Conservation (phyloP, 2,797 vertebrate genomes). For the Gila robusta region DNA sequence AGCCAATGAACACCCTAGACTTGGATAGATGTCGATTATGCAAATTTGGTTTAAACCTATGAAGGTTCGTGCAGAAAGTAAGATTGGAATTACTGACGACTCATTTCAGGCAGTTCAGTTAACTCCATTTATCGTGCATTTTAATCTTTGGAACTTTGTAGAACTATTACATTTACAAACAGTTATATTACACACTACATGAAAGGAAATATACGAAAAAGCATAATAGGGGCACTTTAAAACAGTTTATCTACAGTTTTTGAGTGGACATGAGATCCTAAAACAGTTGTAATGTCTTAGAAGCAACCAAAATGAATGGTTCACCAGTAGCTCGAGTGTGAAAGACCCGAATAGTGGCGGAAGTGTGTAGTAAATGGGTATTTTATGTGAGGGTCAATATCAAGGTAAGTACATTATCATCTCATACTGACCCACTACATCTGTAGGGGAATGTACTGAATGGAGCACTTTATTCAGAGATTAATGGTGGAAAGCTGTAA, state of each 20-base stretch:
- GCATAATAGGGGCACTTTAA: neutral
- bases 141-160: neutral
- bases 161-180: neutral
- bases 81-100: neutral
- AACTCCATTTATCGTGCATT: neutral
- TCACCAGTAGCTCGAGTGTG: constrained; percentile 21
- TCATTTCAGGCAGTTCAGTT: neutral
- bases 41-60: neutral
- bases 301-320: constrained; percentile 13
- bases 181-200: neutral
- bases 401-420: constrained; percentile 56
- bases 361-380: neutral
- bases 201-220: neutral
- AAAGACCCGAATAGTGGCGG: constrained; percentile 18
- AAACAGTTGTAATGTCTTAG: neutral
- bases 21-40: neutral
- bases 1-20: neutral
- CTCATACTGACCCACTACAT: constrained; percentile 68
- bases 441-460: constrained; percentile 72
- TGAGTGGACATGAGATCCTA: neutral
- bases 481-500: constrained; percentile 73
- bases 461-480: constrained; percentile 77
- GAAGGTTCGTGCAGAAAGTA: neutral
- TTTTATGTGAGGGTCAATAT: constrained; percentile 39
- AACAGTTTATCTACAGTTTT: neutral